Conservation (phyloP, 2,797 vertebrate species). For the Argya squamiceps region DNA sequence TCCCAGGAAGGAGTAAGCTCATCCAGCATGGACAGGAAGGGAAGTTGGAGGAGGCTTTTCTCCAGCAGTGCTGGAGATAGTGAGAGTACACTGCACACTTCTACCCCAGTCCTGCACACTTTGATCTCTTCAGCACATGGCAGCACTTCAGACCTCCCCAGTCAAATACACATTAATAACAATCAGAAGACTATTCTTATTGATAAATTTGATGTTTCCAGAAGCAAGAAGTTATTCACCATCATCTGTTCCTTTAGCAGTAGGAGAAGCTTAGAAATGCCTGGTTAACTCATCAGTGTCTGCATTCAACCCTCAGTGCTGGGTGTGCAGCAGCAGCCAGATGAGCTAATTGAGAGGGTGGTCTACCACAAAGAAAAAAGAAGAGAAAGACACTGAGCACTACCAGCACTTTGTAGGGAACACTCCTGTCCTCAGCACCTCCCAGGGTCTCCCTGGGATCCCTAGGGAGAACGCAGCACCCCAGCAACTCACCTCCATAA, state of each 20-base stretch:
- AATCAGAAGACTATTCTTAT: background rate
- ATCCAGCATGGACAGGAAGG: background rate
- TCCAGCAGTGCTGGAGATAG: background rate
- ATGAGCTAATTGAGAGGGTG: background rate
- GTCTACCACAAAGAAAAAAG: background rate
- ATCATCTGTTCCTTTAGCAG: background rate
- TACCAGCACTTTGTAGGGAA: background rate
- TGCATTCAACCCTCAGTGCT: background rate
- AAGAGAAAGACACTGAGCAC: background rate
- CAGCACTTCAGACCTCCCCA: background rate
- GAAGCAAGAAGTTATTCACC: background rate
- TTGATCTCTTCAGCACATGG: background rate
- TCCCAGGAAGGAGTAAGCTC: background rate
- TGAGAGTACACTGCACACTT: background rate
- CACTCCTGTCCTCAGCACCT: background rate
- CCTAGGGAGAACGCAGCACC: background rate
- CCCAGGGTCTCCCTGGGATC: background rate
- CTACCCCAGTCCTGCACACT: background rate
- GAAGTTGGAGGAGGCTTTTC: background rate
- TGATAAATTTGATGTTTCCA: background rate
- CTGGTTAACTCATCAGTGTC: background rate
- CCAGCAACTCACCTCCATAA: conserved; percentile 90
- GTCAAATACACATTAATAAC: background rate
- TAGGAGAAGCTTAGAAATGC: background rate
- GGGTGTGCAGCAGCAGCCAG: background rate